Evolutionary conservation across 2,888 invertebrate genomes (phyloP).

Genomic region (Meiosimyza decipiens): DNA sequence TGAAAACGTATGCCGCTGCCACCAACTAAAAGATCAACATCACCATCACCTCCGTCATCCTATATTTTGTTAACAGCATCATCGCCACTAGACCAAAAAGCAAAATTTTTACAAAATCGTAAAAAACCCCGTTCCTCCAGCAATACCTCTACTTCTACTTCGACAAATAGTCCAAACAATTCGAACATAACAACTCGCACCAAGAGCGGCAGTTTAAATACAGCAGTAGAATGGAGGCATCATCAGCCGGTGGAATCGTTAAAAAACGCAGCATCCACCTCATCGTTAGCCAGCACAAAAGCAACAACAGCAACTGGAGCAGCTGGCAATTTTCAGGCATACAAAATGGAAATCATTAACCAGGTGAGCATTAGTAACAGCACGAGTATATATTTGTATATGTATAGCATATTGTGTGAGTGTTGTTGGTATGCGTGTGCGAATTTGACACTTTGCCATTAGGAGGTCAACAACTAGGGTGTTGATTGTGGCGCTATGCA

Average conservation of each 20-base stretch:
- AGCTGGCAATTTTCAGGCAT: slow-evolving; percentile 61
- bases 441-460: no score
- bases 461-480: no score
- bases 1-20: slow-evolving; percentile 35
- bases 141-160: slow-evolving; percentile 28
- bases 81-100: slow-evolving; percentile 42
- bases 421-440: no score
- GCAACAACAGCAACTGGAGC: slow-evolving; percentile 54
- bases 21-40: not conserved
- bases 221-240: slow-evolving; percentile 40
- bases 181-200: slow-evolving; percentile 38
- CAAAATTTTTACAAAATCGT: slow-evolving; percentile 27
- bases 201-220: slow-evolving; percentile 52
- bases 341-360: slow-evolving; percentile 65
- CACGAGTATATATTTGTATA: not conserved
- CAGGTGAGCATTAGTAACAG: slow-evolving; percentile 55
- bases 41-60: slow-evolving; percentile 5
- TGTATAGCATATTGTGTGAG: no score
- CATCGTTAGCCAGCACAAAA: slow-evolving; percentile 59
- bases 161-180: slow-evolving; percentile 48
- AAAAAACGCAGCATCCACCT: slow-evolving; percentile 59
- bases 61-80: slow-evolving; percentile 34
- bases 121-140: slow-evolving; percentile 36
- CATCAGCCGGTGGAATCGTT: slow-evolving; percentile 48
- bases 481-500: no score